Evolutionary conservation across 2,888 invertebrate genomes (phyloP).

Genomic region (Caenorhabditis plicata): DNA sequence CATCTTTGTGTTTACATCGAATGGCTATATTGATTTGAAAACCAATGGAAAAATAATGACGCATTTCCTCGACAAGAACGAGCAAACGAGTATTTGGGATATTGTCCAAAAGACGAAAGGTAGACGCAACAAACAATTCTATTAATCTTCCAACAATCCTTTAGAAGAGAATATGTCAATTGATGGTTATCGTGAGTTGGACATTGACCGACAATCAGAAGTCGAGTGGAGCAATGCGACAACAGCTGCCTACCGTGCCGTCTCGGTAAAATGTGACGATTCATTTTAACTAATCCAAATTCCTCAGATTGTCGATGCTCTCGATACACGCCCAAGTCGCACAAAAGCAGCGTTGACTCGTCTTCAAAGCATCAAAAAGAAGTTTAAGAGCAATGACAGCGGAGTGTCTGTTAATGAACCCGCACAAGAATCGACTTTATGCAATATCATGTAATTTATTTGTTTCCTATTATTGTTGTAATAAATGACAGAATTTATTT

Average conservation of each 20-base stretch:
- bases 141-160: not conserved
- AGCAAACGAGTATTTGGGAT: conserved; percentile 56
- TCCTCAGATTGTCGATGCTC: conserved; percentile 39
- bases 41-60: conserved; percentile 46
- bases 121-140: conserved; percentile 7
- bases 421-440: conserved; percentile 36
- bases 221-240: conserved; percentile 47
- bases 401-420: conserved; percentile 40
- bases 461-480: too few relatives aligned
- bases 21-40: conserved; percentile 53
- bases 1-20: conserved; percentile 53
- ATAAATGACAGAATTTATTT: too few relatives aligned
- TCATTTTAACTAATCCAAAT: not conserved
- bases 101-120: conserved; percentile 46
- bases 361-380: conserved; percentile 31
- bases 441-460: too few relatives aligned
- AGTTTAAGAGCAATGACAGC: conserved; percentile 43
- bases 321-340: conserved; percentile 25
- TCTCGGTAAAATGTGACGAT: conserved; percentile 24
- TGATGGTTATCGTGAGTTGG: conserved; percentile 53
- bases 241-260: conserved; percentile 30
- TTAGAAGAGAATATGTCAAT: conserved; percentile 25
- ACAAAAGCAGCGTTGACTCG: conserved; percentile 36
- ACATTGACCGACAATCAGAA: conserved; percentile 30
- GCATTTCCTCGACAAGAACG: conserved; percentile 57